phyloP scores from a whole-genome alignment of 2,888 invertebrate species.

The Gryllus longicercus region DNA sequence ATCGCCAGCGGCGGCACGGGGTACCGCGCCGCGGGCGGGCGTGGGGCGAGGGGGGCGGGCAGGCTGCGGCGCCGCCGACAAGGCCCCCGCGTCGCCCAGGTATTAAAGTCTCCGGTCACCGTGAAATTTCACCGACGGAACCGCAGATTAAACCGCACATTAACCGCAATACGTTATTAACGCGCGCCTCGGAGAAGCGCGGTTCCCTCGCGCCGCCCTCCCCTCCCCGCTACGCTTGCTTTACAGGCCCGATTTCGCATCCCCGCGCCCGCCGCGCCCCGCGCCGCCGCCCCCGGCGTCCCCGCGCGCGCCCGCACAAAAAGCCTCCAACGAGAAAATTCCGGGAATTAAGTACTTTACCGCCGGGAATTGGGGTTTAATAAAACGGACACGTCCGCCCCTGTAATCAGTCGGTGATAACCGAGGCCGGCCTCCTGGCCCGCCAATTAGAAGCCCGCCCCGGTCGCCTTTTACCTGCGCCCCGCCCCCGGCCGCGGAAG shows the following conservation, averaged over 20 bases:
- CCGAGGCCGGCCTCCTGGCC: neutral
- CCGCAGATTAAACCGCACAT: neutral
- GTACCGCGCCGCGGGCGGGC: too few relatives aligned
- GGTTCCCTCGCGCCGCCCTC: neutral
- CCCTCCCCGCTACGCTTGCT: neutral
- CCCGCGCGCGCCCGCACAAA: neutral
- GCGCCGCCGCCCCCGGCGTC: neutral
- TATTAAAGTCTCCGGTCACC: neutral
- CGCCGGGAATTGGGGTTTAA: neutral
- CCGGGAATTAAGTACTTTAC: constrained; percentile 10
- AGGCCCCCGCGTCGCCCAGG: too few relatives aligned
- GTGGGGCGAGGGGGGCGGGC: too few relatives aligned
- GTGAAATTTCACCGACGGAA: neutral
- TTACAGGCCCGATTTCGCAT: neutral
- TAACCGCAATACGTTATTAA: neutral
- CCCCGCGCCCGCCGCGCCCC: neutral
- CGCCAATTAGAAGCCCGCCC: neutral
- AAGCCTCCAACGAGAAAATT: constrained; percentile 6
- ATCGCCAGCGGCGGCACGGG: too few relatives aligned
- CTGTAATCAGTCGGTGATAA: constrained; percentile 17
- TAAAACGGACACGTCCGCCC: neutral
- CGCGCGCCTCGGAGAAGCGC: neutral
- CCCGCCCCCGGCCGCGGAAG: neutral
- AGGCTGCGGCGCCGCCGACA: too few relatives aligned
- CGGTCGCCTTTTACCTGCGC: neutral